Conservation (phyloP, 2,797 vertebrate species). For the Phyllotis vaccarum region DNA sequence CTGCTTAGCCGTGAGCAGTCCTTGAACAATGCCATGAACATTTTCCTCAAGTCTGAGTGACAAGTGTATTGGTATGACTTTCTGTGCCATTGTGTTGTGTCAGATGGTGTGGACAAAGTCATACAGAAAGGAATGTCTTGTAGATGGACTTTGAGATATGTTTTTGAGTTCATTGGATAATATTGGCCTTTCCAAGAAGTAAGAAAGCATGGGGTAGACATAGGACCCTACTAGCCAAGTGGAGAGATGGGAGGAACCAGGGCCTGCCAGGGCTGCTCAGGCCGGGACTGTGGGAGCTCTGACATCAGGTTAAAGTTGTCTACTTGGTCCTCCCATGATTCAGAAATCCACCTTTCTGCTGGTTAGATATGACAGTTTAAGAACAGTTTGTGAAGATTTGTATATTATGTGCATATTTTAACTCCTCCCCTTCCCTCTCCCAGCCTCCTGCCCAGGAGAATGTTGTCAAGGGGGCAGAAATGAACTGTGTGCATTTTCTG, state of each 20-base stretch:
- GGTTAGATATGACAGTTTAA: neutral
- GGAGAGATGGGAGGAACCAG: too few species aligned
- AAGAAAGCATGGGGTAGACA: neutral
- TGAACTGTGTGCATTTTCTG: conserved; percentile 75
- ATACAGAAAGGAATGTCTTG: too few species aligned
- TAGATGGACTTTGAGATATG: neutral
- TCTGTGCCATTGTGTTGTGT: neutral
- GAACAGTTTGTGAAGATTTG: neutral
- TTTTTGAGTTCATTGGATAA: neutral
- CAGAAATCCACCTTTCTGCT: neutral
- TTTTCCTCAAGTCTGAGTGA: neutral
- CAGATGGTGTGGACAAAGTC: neutral
- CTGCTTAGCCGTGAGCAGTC: neutral
- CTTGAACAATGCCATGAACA: too few species aligned
- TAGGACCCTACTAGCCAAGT: accelerated
- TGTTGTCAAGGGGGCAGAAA: neutral
- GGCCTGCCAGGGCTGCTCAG: neutral
- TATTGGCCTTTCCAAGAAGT: neutral
- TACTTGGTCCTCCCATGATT: neutral
- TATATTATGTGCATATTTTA: neutral
- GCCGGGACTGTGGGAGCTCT: neutral
- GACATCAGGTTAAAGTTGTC: neutral
- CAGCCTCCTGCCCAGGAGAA: conserved; percentile 1
- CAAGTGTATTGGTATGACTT: neutral
- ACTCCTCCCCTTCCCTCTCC: neutral